Conservation (phyloP, 2,113 vertebrate genomes). For the Meles meles region DNA sequence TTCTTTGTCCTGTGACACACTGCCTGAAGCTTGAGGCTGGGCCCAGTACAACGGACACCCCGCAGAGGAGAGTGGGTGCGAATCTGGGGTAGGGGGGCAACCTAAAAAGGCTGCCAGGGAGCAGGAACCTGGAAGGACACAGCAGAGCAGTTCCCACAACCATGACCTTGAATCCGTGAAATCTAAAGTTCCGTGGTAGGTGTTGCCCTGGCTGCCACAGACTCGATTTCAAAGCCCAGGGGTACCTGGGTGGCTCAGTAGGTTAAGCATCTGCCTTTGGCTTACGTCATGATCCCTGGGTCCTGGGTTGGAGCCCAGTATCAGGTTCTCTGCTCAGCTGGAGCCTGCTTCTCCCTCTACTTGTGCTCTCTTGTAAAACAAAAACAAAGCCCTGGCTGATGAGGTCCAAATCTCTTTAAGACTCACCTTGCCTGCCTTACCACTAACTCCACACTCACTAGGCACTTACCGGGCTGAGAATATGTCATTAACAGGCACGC, state of each 20-base stretch:
- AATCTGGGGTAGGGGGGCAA: background rate
- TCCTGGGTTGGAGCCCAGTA: background rate
- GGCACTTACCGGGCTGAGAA: background rate
- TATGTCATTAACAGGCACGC: background rate
- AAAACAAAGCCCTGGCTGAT: background rate
- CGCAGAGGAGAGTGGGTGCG: accelerated
- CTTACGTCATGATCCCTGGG: background rate
- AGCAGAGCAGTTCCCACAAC: background rate
- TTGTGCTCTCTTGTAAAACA: background rate
- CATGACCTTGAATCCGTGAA: background rate
- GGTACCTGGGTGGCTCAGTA: background rate
- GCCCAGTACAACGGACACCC: accelerated
- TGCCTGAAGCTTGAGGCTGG: too few relatives aligned
- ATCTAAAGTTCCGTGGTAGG: background rate
- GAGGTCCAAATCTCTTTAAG: background rate
- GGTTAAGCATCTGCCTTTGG: background rate
- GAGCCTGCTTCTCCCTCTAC: background rate
- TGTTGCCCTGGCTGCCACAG: background rate
- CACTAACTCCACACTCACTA: background rate
- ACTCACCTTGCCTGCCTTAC: background rate
- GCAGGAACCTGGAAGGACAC: background rate
- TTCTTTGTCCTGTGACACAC: background rate
- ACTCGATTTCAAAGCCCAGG: background rate
- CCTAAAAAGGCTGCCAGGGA: background rate
- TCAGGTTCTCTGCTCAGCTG: too few relatives aligned